Conservation (phyloP, 1,140 invertebrate species). For the Neotoxoptera formosana region DNA sequence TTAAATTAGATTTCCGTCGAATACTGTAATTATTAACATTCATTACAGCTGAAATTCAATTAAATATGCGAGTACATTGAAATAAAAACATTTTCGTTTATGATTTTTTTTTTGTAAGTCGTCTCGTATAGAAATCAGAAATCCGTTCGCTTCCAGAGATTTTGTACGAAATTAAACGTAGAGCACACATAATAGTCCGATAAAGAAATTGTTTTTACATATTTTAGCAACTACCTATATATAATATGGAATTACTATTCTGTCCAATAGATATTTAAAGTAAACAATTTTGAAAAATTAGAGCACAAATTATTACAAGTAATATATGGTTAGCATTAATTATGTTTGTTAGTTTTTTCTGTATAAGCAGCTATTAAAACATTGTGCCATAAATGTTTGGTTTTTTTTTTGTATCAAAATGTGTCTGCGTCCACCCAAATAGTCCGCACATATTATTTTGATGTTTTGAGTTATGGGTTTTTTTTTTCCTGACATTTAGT, state of each 20-base stretch:
- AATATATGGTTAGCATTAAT: background rate
- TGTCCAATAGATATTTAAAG: background rate
- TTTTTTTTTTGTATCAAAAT: background rate
- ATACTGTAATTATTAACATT: background rate
- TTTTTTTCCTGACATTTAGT: background rate
- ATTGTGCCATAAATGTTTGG: background rate
- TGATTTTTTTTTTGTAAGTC: background rate
- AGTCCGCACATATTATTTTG: background rate
- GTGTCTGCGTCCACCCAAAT: background rate
- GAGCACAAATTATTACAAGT: background rate
- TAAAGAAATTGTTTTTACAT: background rate
- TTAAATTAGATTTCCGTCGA: background rate
- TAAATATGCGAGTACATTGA: background rate
- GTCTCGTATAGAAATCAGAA: background rate
- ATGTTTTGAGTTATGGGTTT: background rate
- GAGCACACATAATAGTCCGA: background rate
- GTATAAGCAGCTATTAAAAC: too few species aligned
- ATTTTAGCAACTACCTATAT: too few species aligned
- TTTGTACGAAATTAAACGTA: too few species aligned
- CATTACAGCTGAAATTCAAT: background rate
- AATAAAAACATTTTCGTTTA: background rate
- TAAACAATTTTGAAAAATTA: background rate
- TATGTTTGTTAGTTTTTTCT: background rate
- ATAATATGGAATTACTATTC: too few species aligned
- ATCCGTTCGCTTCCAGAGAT: too few species aligned